Evolutionary conservation across 1,140 invertebrate species (phyloP), one percentile per base, ranked within the genome.

Genomic region (Drosophila hydei): DNA sequence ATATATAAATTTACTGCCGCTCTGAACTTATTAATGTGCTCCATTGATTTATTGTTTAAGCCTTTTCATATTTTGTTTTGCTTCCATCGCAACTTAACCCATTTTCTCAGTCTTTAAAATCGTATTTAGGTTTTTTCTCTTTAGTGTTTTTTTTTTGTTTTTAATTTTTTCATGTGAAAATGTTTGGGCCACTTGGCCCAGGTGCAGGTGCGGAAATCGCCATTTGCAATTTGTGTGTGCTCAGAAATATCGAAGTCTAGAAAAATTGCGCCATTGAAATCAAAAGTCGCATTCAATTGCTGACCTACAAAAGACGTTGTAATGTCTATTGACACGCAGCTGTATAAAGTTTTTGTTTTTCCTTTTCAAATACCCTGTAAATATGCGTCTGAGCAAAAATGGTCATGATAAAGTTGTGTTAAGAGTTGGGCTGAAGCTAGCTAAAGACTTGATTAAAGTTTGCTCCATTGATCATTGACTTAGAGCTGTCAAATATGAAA

Each of bases 191-290:
- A 65, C 52, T 47, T 72, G 51, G 33, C 38, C 21, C n/a, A n/a
- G n/a, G n/a, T 38, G 51, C 69, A 72, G 54, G 69, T 59, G 69
- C 69, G 61, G 50, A 54, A 30, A 42, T 23, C 21, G 21, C 14
- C 19, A 52, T 67, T 60, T 25, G 8, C 45, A 11, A 48, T 23
- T 40, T 48, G n/a, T 38, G 30, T 21, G 1, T 18, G 23, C 9
- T 40, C 8, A 40, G 36, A 38, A 40, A 12, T 14, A 33, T 52
- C 21, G 21, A 51, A 51, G 25, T 18, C 19, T n/a, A 58, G 25
- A 54, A 61, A 59, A 58, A 58, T 80, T 80, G 59, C 78, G 73
- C 78, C 65, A 81, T 80, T 64, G 77, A 80, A 80, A 80, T 56
- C 77, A 80, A 80, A 48, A 80, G 77, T 80, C 48, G 52, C 61